Percentiles rank a stretch among this genome's conserved stretches.
phyloP scores from a whole-genome alignment of 2,888 invertebrate genomes.

The Platycheirus rosarum region DNA sequence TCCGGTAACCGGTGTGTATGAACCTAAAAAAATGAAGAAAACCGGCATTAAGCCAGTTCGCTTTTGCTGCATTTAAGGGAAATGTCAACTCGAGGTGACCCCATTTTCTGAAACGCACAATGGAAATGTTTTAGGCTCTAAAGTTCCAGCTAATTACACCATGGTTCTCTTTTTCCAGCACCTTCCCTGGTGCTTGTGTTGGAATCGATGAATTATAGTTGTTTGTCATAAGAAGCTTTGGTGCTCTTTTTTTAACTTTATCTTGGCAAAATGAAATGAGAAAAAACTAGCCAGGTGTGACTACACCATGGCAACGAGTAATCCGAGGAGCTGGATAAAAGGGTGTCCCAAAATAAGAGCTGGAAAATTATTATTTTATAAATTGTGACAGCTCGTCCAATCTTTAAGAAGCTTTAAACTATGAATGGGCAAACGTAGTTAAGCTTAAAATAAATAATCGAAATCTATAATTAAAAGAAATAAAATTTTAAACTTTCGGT shows the following conservation, averaged over 20 bases:
- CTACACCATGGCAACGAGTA: slow-evolving; percentile 28
- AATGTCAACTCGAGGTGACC: slow-evolving; percentile 31
- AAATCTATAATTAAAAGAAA: no score
- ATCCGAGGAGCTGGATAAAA: slow-evolving; percentile 26
- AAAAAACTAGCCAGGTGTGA: slow-evolving; percentile 39
- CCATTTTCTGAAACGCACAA: slow-evolving; percentile 12
- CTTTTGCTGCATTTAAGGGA: slow-evolving; percentile 1
- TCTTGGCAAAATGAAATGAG: slow-evolving; percentile 7
- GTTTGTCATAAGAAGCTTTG: background rate
- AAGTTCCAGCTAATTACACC: slow-evolving; percentile 19
- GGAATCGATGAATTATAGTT: no score
- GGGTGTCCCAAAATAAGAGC: no score
- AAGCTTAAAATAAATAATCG: no score
- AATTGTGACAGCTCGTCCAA: no score
- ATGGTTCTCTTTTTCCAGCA: no score
- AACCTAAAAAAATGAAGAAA: background rate
- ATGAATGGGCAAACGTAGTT: no score
- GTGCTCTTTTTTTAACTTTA: slow-evolving; percentile 11
- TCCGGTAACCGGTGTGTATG: slow-evolving; percentile 17
- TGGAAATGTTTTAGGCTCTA: no score
- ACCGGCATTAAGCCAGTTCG: slow-evolving; percentile 3
- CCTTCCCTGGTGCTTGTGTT: no score
- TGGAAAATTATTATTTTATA: no score
- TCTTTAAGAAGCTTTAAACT: no score
- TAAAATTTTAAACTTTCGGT: no score